phyloP scores from a whole-genome alignment of 2,797 vertebrate species.

The Neomorphus geoffroyi region DNA sequence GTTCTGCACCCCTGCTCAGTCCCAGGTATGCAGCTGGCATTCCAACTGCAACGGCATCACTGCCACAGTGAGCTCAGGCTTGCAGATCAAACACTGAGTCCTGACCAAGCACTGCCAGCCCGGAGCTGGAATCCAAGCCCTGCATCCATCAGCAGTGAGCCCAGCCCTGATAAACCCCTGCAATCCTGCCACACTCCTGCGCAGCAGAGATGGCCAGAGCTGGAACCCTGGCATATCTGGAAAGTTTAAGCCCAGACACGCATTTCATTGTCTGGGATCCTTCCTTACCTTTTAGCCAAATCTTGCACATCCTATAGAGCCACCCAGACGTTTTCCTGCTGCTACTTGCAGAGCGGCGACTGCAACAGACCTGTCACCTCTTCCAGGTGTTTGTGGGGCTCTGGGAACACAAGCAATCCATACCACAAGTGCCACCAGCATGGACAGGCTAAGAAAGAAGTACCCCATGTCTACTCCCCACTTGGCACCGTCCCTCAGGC shows the following conservation, averaged over 20 bases:
- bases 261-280: background rate
- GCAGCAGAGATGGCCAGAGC: background rate
- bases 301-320: background rate
- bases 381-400: background rate
- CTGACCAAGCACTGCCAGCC: background rate
- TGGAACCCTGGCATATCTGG: background rate
- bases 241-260: background rate
- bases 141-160: background rate
- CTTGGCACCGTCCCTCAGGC: background rate
- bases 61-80: accelerated
- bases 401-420: background rate
- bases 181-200: background rate
- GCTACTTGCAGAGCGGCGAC: too few species aligned
- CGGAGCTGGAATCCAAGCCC: background rate
- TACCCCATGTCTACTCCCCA: background rate
- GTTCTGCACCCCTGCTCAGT: too few species aligned
- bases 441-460: background rate
- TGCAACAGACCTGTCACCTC: background rate
- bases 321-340: too few species aligned
- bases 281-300: background rate
- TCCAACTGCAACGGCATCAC: background rate
- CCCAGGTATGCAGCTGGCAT: accelerated
- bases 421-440: background rate
- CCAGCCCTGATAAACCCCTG: background rate
- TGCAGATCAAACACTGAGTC: background rate